These are phyloP conservation scores for Holotrichia oblita DNA, from an alignment of 1,140 invertebrate species.

Conservation along the genomic window DNA sequence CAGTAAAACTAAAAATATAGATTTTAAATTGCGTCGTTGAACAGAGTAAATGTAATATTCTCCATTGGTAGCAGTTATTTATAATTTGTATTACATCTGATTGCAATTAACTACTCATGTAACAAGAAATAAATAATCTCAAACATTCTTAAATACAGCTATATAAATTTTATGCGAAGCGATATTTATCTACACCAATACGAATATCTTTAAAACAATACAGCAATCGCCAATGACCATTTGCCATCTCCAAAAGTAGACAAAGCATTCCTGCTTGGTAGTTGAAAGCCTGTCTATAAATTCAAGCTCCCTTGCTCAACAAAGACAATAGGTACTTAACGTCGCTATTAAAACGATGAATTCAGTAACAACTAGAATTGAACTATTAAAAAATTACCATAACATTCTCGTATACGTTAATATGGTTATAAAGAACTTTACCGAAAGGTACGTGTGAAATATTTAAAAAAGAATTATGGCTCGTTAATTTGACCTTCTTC, in stretches of 20 bases:
- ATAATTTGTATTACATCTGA: too few relatives aligned
- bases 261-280: not conserved
- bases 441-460: not conserved
- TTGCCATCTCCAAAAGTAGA: not conserved
- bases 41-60: too few relatives aligned
- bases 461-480: not conserved
- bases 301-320: not conserved
- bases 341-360: not conserved
- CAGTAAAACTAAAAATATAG: too few relatives aligned
- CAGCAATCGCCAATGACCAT: conserved; percentile 1
- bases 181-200: not conserved
- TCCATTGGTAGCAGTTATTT: too few relatives aligned
- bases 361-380: not conserved
- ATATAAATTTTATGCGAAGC: too few relatives aligned
- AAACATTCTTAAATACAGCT: too few relatives aligned
- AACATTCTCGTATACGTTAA: not conserved
- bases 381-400: not conserved
- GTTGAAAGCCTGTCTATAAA: not conserved
- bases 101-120: too few relatives aligned
- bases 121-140: too few relatives aligned
- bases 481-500: conserved; percentile 13
- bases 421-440: not conserved
- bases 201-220: not conserved
- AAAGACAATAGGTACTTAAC: not conserved
- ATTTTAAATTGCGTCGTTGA: too few relatives aligned